Base-by-base conservation (phyloP, 2,113 vertebrate species). In the Dromiciops gliroides region DNA sequence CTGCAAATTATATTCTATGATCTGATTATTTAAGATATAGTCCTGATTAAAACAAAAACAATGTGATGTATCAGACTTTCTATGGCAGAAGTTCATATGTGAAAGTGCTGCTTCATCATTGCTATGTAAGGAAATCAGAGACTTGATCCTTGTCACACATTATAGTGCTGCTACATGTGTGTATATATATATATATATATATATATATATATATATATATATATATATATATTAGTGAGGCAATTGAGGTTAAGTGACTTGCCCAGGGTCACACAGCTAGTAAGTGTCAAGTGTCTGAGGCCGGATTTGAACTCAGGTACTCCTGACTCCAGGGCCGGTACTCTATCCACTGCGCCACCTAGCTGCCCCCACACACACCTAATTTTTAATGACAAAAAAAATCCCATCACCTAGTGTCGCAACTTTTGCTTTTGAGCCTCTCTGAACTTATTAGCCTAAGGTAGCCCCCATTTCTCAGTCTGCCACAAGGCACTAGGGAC, bases 1-100 rank as follows among this genome's bases (percentile, higher is more conserved):
- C 50, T 50, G 0, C 94, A 92, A 48, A 11, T 89, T 92, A 0
- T 93, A 5, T 95, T 95, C 37, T 88, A 37, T 48, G 50, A n/a
- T 92, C 19, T 50, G 51, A 31, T 91, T 94, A 89, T 89, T 94
- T n/a, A 92, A 11, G 44, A 2, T 92, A 51, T 90, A 92, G 19
- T 56, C 89, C 67, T 83, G 10, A n/a, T 93, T 92, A 44, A 56
- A 91, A 91, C 0, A 49, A 89, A 90, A 52, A 25, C 24, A 96
- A 90, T 93, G 48, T 94, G 48, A 89, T 50, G 10, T 31, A 48
- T 92, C 94, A 52, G 75, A 48, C 24, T 88, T 25, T 83, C 88
- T 96, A 8, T 93, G 83, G 92, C 19, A 94, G 60, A 94, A 94
- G 3, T 51, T 95, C 44, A 94, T 50, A 25, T 92, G 22, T 11